Base-by-base conservation (phyloP, 2,888 invertebrate species). In the Pogonocherus hispidulus region DNA sequence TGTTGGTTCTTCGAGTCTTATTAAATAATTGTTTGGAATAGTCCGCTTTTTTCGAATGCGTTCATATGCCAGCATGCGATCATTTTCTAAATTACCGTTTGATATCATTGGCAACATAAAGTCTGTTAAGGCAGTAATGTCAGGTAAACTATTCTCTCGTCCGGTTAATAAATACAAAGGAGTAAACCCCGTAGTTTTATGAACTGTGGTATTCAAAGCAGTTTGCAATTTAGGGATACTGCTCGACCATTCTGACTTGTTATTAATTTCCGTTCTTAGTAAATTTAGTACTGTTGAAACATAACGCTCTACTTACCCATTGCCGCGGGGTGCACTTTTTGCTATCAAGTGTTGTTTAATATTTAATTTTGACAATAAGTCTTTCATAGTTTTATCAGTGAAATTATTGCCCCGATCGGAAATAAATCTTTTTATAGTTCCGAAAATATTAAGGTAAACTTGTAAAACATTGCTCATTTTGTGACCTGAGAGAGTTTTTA, bases 241-340 rank as follows among this genome's bases (percentile, higher is more conserved):
- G 9, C 32, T 73, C 65, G 69, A n/a, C 71, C 70, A 73, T 69
- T 73, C 67, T 66, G 70, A 64, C 44, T 67, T 62, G n/a, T 67
- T 55, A 47, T 19, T 32, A 16, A 65, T 62, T 59, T 66, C 69
- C 6, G 41, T 41, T 4, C 63, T 16, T 32, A 72, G 35, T 14
- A 64, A 16, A 57, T 59, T 67, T 8, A 59, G 9, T 6, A 67
- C 47, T 9, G 71, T 71, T 1, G 37, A 16, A 6, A 69, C 60
- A 35, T 73, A 73, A n/a, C 67, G 37, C 47, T 73, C 73, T 11
- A 67, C 66, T 41, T 73, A 67, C 1, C 74, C 74, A 51, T 74
- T 74, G 1, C 59, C 67, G 8, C 74, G 63, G 9, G 70, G 64
- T 6, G 69, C 67, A 52, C 70, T 67, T 22, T 56, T 67, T 47